Percentiles rank a stretch among this genome's conserved stretches.
Conservation (phyloP, 35 echinoderm and acorn worm species). For the Lytechinus pictus region DNA sequence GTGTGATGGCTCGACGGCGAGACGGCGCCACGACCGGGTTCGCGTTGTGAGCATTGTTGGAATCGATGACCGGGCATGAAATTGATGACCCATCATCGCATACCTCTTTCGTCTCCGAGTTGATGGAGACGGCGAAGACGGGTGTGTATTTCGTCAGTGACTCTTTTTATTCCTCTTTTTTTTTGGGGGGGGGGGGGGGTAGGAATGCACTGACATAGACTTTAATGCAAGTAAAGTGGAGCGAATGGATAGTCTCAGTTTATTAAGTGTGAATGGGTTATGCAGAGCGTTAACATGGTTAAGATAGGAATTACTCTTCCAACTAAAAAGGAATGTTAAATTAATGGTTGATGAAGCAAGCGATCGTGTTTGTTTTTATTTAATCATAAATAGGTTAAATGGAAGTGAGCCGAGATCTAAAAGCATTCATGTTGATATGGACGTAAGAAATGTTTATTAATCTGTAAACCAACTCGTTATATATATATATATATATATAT, state of each 20-base stretch:
- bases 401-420: neutral
- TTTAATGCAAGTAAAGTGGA: neutral
- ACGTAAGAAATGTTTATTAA: neutral
- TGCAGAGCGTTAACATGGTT: neutral
- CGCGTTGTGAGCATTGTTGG: neutral
- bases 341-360: neutral
- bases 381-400: neutral
- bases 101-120: neutral
- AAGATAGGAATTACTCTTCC: neutral
- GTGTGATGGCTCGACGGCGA: neutral
- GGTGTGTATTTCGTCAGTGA: neutral
- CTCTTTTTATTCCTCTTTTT: neutral
- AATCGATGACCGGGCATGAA: conserved; percentile 1
- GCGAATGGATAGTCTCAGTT: neutral
- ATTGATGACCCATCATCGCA: neutral
- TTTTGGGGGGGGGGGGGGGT: too few relatives aligned
- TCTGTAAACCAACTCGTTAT: too few relatives aligned
- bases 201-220: neutral
- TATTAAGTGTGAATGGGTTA: neutral
- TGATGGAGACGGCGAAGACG: neutral
- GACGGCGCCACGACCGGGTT: neutral
- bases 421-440: neutral
- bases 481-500: too few relatives aligned
- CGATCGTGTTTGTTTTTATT: neutral
- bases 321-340: neutral